Percentiles rank a stretch among this genome's conserved stretches.
Evolutionary conservation across 2,113 vertebrate species (phyloP).

Genomic region (Chloebia gouldiae): DNA sequence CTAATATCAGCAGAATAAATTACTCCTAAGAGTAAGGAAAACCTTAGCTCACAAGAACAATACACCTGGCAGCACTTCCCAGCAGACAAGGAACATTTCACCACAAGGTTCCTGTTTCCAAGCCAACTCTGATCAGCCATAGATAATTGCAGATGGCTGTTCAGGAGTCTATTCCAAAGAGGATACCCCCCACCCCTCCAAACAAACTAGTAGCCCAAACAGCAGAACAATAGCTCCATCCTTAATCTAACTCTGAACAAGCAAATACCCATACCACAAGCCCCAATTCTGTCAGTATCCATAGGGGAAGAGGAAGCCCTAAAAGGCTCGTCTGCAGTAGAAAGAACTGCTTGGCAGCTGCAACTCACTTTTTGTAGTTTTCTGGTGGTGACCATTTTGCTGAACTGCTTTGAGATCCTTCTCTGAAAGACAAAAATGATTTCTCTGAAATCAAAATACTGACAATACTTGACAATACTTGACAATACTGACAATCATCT

Average conservation of each 20-base stretch:
- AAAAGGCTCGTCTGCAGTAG: neutral
- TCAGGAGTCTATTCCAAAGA: neutral
- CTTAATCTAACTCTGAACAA: neutral
- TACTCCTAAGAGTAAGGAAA: neutral
- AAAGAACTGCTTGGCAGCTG: neutral
- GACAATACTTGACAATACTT: neutral
- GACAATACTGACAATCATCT: neutral
- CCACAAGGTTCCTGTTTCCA: neutral
- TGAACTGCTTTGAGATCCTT: constrained; percentile 60
- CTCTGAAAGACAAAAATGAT: constrained; percentile 65
- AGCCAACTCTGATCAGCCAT: neutral
- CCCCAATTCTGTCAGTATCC: neutral
- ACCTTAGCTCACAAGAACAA: neutral
- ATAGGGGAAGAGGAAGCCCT: neutral
- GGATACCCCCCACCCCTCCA: accelerated
- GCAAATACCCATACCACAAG: neutral
- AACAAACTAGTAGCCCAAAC: neutral
- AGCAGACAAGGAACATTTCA: neutral
- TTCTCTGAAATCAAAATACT: neutral
- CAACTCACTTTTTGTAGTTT: constrained; percentile 90
- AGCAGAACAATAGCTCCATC: neutral
- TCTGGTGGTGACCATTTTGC: constrained; percentile 89
- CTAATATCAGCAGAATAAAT: neutral
- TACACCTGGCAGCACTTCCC: neutral
- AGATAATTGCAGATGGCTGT: neutral